A percentile compares a stretch with the other conserved stretches of the same genome.
Conservation (phyloP, 2,888 invertebrate species). For the Octonoba sinensis region DNA sequence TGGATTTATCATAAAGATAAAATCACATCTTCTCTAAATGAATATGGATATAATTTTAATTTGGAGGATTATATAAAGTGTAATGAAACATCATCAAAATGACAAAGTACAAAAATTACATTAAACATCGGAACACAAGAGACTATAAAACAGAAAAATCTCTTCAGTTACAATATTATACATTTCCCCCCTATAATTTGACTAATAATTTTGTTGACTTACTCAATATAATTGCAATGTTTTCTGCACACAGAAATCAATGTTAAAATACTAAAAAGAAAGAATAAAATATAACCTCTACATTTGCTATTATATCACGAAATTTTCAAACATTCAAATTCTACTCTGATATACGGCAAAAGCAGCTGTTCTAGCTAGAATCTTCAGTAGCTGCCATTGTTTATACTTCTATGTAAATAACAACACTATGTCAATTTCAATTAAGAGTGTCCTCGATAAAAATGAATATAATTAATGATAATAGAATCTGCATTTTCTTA, state of each 20-base stretch:
- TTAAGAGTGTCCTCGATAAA: too few relatives aligned
- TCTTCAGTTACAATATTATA: too few relatives aligned
- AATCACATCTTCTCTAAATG: too few relatives aligned
- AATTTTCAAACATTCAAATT: neutral
- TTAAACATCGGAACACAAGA: neutral
- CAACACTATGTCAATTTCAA: constrained; percentile 6
- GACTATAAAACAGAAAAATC: neutral
- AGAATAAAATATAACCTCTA: neutral
- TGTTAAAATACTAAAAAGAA: too few relatives aligned
- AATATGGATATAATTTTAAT: too few relatives aligned
- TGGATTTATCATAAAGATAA: too few relatives aligned
- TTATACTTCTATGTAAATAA: constrained; percentile 42
- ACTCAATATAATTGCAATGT: neutral
- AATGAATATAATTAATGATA: too few relatives aligned
- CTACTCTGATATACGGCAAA: neutral
- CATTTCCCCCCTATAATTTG: too few relatives aligned
- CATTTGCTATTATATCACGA: neutral
- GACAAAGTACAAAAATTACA: neutral
- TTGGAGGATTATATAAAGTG: too few relatives aligned
- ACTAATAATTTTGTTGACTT: neutral
- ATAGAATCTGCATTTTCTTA: too few relatives aligned
- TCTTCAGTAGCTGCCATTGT: constrained; percentile 22
- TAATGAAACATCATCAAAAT: too few relatives aligned
- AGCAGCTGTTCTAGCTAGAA: constrained; percentile 12
- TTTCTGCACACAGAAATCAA: too few relatives aligned